These are phyloP conservation scores for Macaria notata DNA, from an alignment of 2,888 invertebrate genomes.

Conservation along the genomic window DNA sequence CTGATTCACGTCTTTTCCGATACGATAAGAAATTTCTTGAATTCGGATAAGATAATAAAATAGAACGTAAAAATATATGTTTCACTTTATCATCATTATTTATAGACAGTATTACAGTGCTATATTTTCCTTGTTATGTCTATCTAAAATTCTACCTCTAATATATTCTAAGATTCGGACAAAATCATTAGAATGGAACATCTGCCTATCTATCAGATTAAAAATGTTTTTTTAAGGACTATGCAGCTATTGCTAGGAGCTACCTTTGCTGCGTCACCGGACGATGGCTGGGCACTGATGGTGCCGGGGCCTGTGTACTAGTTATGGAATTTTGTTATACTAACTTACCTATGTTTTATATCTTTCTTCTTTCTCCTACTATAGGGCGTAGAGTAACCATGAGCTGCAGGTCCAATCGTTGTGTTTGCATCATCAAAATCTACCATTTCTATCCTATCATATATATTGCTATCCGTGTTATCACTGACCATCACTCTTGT, in stretches of 20 bases:
- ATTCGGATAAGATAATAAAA: slow-evolving; percentile 41
- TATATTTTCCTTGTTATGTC: too few relatives aligned
- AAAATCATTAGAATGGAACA: too few relatives aligned
- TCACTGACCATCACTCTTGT: slow-evolving; percentile 52
- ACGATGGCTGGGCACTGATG: too few relatives aligned
- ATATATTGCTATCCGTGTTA: slow-evolving; percentile 38
- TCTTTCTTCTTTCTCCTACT: slow-evolving; percentile 58
- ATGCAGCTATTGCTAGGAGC: too few relatives aligned
- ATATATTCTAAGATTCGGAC: too few relatives aligned
- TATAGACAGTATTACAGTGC: too few relatives aligned
- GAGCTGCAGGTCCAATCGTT: slow-evolving; percentile 42
- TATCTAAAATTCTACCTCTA: too few relatives aligned
- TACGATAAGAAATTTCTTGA: slow-evolving; percentile 31
- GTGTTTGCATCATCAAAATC: slow-evolving; percentile 50
- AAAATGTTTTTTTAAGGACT: too few relatives aligned
- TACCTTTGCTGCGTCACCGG: too few relatives aligned
- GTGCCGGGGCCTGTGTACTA: too few relatives aligned
- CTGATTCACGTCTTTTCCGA: slow-evolving; percentile 35
- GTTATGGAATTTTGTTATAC: too few relatives aligned
- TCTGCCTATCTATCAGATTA: too few relatives aligned
- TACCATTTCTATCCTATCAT: slow-evolving; percentile 60
- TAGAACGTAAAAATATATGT: slow-evolving; percentile 10
- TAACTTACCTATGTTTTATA: slow-evolving; percentile 53
- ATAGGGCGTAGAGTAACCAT: slow-evolving; percentile 59
- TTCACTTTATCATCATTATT: neutral